A percentile compares a stretch with the other conserved stretches of the same genome.
Conservation (phyloP, 2,113 vertebrate species). For the Etheostoma cragini region DNA sequence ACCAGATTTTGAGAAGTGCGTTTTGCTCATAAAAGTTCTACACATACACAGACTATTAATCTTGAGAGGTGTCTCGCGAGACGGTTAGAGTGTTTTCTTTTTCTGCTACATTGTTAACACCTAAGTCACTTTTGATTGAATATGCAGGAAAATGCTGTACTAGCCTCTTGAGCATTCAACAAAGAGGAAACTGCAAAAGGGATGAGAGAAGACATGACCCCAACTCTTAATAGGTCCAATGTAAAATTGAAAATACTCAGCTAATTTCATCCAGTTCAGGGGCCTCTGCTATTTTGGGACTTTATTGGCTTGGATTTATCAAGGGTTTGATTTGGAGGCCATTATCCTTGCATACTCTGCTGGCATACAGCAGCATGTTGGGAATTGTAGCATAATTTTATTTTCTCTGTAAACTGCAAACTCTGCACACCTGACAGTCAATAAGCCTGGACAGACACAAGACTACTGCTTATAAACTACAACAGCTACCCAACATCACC, state of each 20-base stretch:
- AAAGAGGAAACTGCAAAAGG: slow-evolving; percentile 34
- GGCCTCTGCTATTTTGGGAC: slow-evolving; percentile 54
- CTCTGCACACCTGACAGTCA: slow-evolving; percentile 34
- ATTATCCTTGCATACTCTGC: slow-evolving; percentile 41
- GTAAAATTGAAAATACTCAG: slow-evolving; percentile 69
- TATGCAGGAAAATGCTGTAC: slow-evolving; percentile 61
- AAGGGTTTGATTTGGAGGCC: slow-evolving; percentile 43
- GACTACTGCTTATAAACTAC: slow-evolving; percentile 19
- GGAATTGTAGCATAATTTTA: slow-evolving; percentile 27
- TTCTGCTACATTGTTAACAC: slow-evolving; percentile 37
- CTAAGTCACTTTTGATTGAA: slow-evolving; percentile 55
- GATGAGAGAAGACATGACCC: slow-evolving; percentile 45
- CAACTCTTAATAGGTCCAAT: slow-evolving; percentile 31
- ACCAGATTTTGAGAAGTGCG: slow-evolving; percentile 20
- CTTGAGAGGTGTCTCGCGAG: slow-evolving; percentile 19
- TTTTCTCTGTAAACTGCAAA: slow-evolving; percentile 36
- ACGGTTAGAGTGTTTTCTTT: slow-evolving; percentile 34
- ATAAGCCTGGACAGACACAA: slow-evolving; percentile 11
- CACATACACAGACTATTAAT: slow-evolving; percentile 34
- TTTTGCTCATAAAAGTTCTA: slow-evolving; percentile 19
- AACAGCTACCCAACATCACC: background rate
- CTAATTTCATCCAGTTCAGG: slow-evolving; percentile 50
- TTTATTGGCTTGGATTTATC: slow-evolving; percentile 59
- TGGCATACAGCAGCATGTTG: background rate
- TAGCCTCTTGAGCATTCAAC: slow-evolving; percentile 55